Evolutionary conservation across 2,888 invertebrate genomes (phyloP).

Genomic region (Caenorhabditis sinica): DNA sequence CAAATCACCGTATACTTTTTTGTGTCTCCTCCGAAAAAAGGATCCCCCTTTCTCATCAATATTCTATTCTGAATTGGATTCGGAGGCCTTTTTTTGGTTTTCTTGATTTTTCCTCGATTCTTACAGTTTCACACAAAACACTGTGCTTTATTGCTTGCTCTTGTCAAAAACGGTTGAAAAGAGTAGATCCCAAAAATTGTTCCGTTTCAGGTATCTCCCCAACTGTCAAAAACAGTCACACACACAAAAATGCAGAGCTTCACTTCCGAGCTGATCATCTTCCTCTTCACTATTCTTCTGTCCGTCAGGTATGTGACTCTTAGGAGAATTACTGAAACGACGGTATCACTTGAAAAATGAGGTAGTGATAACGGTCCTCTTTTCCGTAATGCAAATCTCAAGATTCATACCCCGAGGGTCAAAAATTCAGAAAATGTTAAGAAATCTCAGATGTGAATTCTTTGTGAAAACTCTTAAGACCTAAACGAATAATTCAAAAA

Average conservation of each 20-base stretch:
- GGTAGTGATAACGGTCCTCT: too few species aligned
- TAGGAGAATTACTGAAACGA: too few species aligned
- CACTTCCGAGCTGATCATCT: constrained; percentile 33
- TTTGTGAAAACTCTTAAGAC: too few species aligned
- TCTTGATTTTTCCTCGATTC: not conserved
- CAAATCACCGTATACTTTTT: constrained; percentile 18
- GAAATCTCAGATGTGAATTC: too few species aligned
- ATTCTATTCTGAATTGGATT: constrained; percentile 7
- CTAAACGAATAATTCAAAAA: too few species aligned
- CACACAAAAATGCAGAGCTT: constrained; percentile 35
- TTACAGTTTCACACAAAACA: not conserved
- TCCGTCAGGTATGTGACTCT: constrained; percentile 43
- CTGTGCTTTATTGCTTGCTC: too few species aligned
- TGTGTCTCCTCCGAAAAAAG: not conserved
- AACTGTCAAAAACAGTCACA: constrained; percentile 6
- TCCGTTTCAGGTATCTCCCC: constrained; percentile 40
- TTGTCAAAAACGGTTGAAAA: too few species aligned
- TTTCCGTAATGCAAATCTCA: too few species aligned
- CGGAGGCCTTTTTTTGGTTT: not conserved
- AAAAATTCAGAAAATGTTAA: too few species aligned
- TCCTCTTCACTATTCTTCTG: constrained; percentile 35
- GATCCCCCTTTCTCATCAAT: constrained; percentile 4
- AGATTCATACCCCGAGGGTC: too few species aligned
- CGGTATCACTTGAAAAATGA: too few species aligned
- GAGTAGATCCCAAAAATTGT: not conserved